Evolutionary conservation across 2,888 invertebrate species (phyloP), one percentile per base, ranked within the genome.

Genomic region (Mythimna lalbum): DNA sequence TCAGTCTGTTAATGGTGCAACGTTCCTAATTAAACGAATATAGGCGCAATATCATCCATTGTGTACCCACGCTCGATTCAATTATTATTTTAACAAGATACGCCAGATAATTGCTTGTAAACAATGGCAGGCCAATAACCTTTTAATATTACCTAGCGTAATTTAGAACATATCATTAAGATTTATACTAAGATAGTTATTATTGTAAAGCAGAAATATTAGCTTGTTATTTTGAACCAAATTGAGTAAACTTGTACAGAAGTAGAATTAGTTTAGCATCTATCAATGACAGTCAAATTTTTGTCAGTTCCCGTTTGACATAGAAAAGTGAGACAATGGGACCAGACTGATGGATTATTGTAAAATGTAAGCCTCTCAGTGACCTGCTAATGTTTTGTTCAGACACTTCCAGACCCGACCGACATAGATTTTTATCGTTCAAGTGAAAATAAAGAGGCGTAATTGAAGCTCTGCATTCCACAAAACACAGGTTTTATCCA

Each of bases 51-150:
- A 80, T 63, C 69, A 71, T 76, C 73, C 76, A 76, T 83, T 81
- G 79, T 78, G 56, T 73, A 66, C 83, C 86, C 86, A 88, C 85
- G 84, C 83, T 81, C 77, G 76, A 85, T 88, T 89, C 86, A 88
- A 88, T 87, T 87, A 89, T 81, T 85, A 85, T 84, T 84, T 82
- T 72, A 83, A 83, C 85, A 80, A 86, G 87, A 89, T 88, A 84
- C 75, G 66, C 75, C 76, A 73, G 78, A 87, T 89, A 86, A 88
- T 84, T 80, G 73, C 60, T 74, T 78, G 81, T 86, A 85, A 82
- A 86, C 84, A 86, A 87, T 84, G 82, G 76, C 65, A 80, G 82
- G 81, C 66, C 81, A 87, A 82, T 81, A 85, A 86, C 85, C 85
- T 84, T 86, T 85, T 87, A 83, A 87, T 85, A 78, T 68, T 74